Evolutionary conservation across 2,797 vertebrate species (phyloP).

Genomic region (Intellagama lesueurii): DNA sequence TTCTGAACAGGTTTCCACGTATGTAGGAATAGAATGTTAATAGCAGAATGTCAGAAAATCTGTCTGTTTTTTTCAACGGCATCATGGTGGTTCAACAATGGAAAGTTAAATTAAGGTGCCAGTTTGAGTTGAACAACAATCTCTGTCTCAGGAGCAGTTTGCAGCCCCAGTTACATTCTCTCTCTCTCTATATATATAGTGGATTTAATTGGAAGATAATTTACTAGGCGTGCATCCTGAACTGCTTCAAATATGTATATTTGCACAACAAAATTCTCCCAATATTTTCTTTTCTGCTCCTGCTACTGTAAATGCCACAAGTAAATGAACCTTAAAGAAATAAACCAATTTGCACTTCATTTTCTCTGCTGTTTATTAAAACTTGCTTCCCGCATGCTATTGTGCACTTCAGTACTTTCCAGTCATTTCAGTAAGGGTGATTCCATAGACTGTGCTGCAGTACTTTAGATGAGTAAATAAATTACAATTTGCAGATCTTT

Average conservation of each 20-base stretch:
- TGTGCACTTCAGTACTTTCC: background rate
- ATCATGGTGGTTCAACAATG: background rate
- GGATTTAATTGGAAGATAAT: background rate
- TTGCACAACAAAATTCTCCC: background rate
- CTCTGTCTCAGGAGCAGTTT: background rate
- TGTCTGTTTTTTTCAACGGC: background rate
- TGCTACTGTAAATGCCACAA: background rate
- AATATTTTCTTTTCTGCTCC: background rate
- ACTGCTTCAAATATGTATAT: background rate
- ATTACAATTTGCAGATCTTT: background rate
- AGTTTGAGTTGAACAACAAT: background rate
- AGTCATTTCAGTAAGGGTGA: background rate
- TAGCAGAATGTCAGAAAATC: background rate
- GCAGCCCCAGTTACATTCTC: background rate
- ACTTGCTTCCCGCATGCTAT: background rate
- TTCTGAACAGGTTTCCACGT: background rate
- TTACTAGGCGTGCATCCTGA: background rate
- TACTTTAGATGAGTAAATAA: background rate
- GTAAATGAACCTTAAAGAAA: background rate
- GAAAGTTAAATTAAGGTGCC: background rate
- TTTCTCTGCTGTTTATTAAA: too few species aligned
- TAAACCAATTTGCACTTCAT: background rate
- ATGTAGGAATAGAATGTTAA: background rate
- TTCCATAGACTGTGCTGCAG: background rate
- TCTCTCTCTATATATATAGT: background rate